phyloP scores from a whole-genome alignment of 2,113 vertebrate genomes.

The Osmerus eperlanus region DNA sequence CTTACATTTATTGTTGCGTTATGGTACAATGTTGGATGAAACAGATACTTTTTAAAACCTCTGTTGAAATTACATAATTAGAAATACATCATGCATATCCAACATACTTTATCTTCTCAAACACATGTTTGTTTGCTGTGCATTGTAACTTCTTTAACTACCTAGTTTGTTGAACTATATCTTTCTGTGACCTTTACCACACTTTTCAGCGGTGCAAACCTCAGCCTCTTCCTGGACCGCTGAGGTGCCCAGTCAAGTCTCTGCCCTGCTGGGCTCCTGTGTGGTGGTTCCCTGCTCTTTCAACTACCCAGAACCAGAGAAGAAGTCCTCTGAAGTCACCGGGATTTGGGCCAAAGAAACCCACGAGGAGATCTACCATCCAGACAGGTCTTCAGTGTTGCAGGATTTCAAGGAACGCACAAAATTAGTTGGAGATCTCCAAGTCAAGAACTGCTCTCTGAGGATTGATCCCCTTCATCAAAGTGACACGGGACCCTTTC shows the following conservation, averaged over 20 bases:
- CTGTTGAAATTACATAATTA: too few relatives aligned
- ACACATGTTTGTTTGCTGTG: too few relatives aligned
- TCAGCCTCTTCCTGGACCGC: slow-evolving; percentile 50
- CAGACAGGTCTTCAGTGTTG: slow-evolving; percentile 11
- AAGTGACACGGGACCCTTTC: slow-evolving; percentile 50
- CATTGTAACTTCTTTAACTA: too few relatives aligned
- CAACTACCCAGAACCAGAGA: slow-evolving; percentile 42
- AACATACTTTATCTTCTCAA: too few relatives aligned
- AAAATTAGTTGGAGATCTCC: slow-evolving; percentile 50
- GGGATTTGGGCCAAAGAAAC: slow-evolving; percentile 44
- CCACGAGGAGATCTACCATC: slow-evolving; percentile 33
- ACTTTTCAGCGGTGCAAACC: slow-evolving; percentile 35
- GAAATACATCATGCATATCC: too few relatives aligned
- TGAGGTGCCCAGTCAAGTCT: slow-evolving; percentile 37
- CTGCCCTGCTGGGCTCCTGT: slow-evolving; percentile 62
- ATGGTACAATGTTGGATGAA: too few relatives aligned
- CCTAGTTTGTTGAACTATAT: too few relatives aligned
- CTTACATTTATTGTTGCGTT: too few relatives aligned
- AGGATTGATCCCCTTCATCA: slow-evolving; percentile 50
- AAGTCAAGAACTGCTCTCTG: slow-evolving; percentile 58
- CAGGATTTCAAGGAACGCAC: slow-evolving; percentile 40
- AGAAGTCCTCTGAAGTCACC: background rate
- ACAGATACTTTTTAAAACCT: too few relatives aligned
- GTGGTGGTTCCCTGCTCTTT: slow-evolving; percentile 67
- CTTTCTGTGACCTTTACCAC: too few relatives aligned